Evolutionary conservation across 2,888 invertebrate genomes (phyloP).

Genomic region (Anthrax anthrax): DNA sequence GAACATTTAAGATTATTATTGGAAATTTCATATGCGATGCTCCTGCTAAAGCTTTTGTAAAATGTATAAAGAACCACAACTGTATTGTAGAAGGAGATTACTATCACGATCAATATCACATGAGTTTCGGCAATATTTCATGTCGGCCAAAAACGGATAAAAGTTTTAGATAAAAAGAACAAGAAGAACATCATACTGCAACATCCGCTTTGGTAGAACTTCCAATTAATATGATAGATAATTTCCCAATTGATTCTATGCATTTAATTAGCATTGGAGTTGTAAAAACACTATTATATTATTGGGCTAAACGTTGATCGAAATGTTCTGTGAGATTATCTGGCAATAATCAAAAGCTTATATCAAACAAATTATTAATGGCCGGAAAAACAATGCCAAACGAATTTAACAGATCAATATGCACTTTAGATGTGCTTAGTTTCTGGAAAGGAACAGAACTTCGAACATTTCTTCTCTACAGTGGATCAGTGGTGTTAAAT

Average conservation of each 20-base stretch:
- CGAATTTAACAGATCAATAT: background rate
- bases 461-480: conserved; percentile 2
- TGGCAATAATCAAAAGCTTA: background rate
- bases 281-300: conserved; percentile 1
- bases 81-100: too few species aligned
- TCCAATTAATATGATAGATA: conserved; percentile 3
- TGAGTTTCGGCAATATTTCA: background rate
- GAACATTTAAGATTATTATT: too few species aligned
- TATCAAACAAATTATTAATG: background rate
- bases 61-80: too few species aligned
- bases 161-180: too few species aligned
- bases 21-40: too few species aligned
- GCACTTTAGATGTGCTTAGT: too few species aligned
- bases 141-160: too few species aligned
- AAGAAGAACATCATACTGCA: too few species aligned
- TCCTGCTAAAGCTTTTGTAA: too few species aligned
- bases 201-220: too few species aligned
- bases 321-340: background rate
- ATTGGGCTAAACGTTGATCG: background rate
- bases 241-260: conserved; percentile 6
- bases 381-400: background rate
- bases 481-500: conserved; percentile 2
- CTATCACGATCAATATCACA: background rate
- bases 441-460: conserved; percentile 3
- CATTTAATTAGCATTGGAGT: conserved; percentile 1